These are phyloP conservation scores for Acrocephalus scirpaceus DNA, from an alignment of 2,797 vertebrate species.

Conservation along the genomic window DNA sequence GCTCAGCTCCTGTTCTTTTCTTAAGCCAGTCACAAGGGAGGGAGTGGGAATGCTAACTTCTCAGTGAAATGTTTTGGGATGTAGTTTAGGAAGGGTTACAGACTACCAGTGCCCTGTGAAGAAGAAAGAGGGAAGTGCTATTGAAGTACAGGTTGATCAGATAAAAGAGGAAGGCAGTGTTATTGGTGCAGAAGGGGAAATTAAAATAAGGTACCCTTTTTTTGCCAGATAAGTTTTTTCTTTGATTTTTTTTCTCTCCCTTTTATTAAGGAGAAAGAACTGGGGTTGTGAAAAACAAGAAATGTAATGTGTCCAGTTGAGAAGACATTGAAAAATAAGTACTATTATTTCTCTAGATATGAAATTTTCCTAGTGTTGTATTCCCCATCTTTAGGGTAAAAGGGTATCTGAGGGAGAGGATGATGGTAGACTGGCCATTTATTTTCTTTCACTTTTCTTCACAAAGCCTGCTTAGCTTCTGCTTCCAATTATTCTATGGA, in stretches of 20 bases:
- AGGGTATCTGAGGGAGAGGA: not conserved
- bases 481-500: not conserved
- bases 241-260: not conserved
- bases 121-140: not conserved
- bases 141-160: not conserved
- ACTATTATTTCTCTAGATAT: not conserved
- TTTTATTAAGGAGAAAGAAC: not conserved
- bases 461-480: not conserved
- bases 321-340: not conserved
- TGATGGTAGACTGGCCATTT: not conserved
- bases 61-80: fast-evolving
- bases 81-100: not conserved
- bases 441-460: not conserved
- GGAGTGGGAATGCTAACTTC: not conserved
- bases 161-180: not conserved
- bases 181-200: not conserved
- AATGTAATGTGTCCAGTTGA: not conserved
- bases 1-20: not conserved
- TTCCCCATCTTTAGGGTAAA: not conserved
- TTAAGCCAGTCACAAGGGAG: not conserved
- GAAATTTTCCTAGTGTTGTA: not conserved
- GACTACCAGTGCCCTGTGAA: not conserved
- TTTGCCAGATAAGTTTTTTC: not conserved
- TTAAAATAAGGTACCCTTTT: not conserved
- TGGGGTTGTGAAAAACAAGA: not conserved